Base-by-base conservation (phyloP, 2,797 vertebrate species). In the Synaphobranchus kaupii region DNA sequence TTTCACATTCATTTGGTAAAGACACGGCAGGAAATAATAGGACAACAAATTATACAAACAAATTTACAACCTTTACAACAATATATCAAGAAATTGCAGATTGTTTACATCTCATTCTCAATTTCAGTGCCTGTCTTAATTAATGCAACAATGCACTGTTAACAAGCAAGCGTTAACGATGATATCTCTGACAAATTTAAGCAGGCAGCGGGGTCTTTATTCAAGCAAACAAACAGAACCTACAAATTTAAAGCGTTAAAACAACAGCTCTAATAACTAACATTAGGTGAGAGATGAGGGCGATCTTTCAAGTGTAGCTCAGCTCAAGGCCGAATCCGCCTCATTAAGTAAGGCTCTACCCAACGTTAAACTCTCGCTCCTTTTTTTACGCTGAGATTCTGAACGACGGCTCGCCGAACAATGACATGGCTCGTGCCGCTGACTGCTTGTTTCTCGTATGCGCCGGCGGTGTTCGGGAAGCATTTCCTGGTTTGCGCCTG, bases 291-390 rank as follows among this genome's bases (percentile, higher is more conserved):
- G 93, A 91, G 95, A 96, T 96, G 93, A 94, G 94, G 90, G 91
- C 95, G 94, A 95, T 96, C 94, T 95, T 96, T 95, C 94, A 91
- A 93, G 91, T 89, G 91, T 2, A 95, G 92, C 92, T 91, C 92
- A 92, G 91, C 92, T 89, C 89, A 86, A 93, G 87, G 91, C 90
- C 91, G 88, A 89, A 92, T 87, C 88, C 28, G 90, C 82, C 88
- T 93, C 94, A 94, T 95, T 95, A 95, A 91, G 89, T 91, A 87
- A 89, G 39, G 87, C 76, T 89, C 91, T 90, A 94, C 94, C 96
- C 95, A 94, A n/a, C 4, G 63, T 28, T 66, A 66, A 66, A 66
- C 63, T n/a, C 15, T 1, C 63, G 15, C 63, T 1, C 3, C 20
- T 25, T n/a, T 66, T 66, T 28, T 95, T 95, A 95, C 95, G 94